A percentile compares a stretch with the other conserved stretches of the same genome.
phyloP scores from a whole-genome alignment of 2,797 vertebrate genomes.

The Gallirallus australis region DNA sequence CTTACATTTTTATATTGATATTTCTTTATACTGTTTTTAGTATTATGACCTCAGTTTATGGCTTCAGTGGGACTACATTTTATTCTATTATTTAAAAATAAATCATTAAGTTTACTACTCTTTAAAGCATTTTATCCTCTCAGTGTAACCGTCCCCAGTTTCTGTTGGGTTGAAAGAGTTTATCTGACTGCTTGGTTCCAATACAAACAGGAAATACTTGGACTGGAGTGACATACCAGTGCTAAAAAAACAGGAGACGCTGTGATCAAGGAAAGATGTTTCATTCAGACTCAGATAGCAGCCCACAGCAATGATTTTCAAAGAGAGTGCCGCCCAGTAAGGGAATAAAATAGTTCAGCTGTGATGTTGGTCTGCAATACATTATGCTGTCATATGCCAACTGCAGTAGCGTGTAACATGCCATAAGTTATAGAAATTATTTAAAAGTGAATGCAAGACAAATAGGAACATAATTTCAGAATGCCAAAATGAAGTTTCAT shows the following conservation, averaged over 20 bases:
- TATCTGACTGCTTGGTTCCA: slow-evolving; percentile 28
- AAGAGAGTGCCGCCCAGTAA: neutral
- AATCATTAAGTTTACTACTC: neutral
- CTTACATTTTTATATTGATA: neutral
- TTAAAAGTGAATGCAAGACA: neutral
- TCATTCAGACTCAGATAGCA: neutral
- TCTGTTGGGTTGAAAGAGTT: slow-evolving; percentile 17
- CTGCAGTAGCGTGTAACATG: neutral
- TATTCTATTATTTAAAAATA: neutral
- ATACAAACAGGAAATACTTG: slow-evolving; percentile 59
- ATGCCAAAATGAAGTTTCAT: neutral
- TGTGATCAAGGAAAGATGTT: neutral
- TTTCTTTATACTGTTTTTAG: neutral
- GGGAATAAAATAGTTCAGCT: neutral
- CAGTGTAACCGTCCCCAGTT: neutral
- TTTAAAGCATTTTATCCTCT: neutral
- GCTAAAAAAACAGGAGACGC: neutral
- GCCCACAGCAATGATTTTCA: neutral
- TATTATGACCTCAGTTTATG: neutral
- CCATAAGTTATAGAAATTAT: neutral
- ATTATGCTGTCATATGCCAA: neutral
- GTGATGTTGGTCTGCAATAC: neutral
- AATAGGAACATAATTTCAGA: neutral
- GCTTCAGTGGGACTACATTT: neutral
- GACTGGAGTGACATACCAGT: neutral